phyloP scores from a whole-genome alignment of 2,113 vertebrate species.

The Ictalurus furcatus region DNA sequence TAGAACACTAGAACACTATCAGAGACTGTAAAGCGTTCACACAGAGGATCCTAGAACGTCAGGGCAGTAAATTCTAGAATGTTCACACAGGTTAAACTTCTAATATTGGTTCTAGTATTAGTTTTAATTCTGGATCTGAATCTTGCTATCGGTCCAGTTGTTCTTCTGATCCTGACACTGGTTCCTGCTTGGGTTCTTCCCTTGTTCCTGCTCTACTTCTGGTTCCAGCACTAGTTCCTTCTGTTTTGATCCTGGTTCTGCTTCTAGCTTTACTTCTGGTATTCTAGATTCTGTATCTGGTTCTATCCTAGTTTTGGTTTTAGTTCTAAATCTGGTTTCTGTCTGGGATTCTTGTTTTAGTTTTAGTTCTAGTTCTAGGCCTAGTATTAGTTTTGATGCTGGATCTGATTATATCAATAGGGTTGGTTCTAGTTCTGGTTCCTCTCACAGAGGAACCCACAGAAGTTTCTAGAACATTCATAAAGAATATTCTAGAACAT shows the following conservation, averaged over 20 bases:
- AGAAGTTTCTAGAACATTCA: background rate
- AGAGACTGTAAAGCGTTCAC: background rate
- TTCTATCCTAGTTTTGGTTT: background rate
- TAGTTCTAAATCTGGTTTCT: background rate
- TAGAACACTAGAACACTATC: background rate
- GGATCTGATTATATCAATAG: background rate
- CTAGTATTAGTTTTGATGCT: background rate
- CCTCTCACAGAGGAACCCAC: background rate
- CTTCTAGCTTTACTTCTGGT: background rate
- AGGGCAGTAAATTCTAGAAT: background rate
- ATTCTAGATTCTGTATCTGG: background rate
- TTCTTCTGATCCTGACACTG: background rate
- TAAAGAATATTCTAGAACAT: background rate
- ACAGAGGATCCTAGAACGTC: background rate
- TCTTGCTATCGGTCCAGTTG: background rate
- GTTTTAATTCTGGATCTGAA: background rate
- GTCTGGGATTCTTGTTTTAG: background rate
- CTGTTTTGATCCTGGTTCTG: background rate
- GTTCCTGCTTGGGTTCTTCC: background rate
- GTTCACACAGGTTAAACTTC: background rate
- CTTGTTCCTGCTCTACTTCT: background rate
- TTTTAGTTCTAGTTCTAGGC: background rate
- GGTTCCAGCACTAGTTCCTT: background rate
- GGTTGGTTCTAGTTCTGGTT: background rate
- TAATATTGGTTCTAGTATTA: background rate